Base-by-base conservation (phyloP, 2,113 vertebrate genomes). In the Sceloporus tristichus region DNA sequence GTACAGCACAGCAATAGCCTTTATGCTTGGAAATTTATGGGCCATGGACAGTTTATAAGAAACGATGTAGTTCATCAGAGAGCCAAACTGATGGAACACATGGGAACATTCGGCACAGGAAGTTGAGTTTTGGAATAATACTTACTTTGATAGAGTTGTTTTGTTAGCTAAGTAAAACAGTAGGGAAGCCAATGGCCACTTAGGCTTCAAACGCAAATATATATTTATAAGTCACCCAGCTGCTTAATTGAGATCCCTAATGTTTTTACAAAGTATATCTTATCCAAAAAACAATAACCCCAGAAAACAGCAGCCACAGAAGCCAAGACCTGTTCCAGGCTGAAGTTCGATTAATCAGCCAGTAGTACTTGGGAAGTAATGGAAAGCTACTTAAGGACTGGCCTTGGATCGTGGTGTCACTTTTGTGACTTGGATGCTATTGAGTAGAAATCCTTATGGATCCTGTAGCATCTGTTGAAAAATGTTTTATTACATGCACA, bases 21-120 rank as follows among this genome's bases (percentile, higher is more conserved):
- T 96, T 95, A 97, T 96, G 95, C 96, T 95, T 97, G 97, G 96
- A 97, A 97, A 98, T 99, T 99, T 98, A 99, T 98, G 98, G 97
- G 96, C 97, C 98, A 98, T 98, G 97, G 98, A 98, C 97, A 98
- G 98, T 98, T 99, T 98, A 98, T 97, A 98, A 98, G 98, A 97
- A 98, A 98, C 95, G 97, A 97, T 97, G 98, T 96, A 98, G 97
- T 98, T 98, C 97, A 98, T 98, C 98, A 98, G 97, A 96, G 97
- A 94, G 95, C 96, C 96, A 97, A 97, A 97, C 97, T 94, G 96
- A 97, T 97, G 95, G 97, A 98, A 96, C 97, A 97, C 97, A 95
- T 95, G 96, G 97, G 97, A 96, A 94, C 96, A 97, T 98, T 98
- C 97, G 97, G 97, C 93, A 94, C 97, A 98, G 97, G 98, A 98